Conservation (phyloP, 1,140 invertebrate genomes). For the Lethrus apterus region DNA sequence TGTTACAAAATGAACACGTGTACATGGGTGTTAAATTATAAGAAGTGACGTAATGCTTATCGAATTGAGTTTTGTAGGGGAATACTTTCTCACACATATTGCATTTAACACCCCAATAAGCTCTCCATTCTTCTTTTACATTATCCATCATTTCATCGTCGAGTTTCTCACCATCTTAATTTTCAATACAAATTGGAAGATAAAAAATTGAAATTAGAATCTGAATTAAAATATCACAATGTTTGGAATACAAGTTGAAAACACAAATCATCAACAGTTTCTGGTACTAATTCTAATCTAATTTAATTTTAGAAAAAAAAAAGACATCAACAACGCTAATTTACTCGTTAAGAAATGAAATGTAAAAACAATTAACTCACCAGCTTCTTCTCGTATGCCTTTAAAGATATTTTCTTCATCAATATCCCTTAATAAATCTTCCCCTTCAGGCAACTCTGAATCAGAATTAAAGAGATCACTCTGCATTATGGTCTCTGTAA, state of each 20-base stretch:
- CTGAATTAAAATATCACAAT: too few species aligned
- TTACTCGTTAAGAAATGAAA: not conserved
- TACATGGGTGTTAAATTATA: conserved; percentile 36
- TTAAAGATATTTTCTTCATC: conserved; percentile 33
- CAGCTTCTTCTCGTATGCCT: conserved; percentile 31
- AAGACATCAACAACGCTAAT: not conserved
- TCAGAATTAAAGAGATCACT: conserved; percentile 15
- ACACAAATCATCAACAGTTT: too few species aligned
- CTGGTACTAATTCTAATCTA: too few species aligned
- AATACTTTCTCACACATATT: conserved; percentile 32
- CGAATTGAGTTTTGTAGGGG: conserved; percentile 29
- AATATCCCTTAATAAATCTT: conserved; percentile 26
- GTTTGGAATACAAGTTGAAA: too few species aligned
- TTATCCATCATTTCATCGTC: conserved; percentile 31
- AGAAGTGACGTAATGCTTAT: conserved; percentile 33
- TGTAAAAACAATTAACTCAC: conserved; percentile 15
- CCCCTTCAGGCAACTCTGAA: conserved; percentile 20
- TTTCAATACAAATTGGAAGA: too few species aligned
- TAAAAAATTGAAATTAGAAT: too few species aligned
- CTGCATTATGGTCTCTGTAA: conserved; percentile 7
- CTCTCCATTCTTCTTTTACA: conserved; percentile 34
- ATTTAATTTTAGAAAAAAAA: too few species aligned
- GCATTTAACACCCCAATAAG: conserved; percentile 39
- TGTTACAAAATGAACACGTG: conserved; percentile 40
- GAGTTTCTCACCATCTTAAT: conserved; percentile 31